These are phyloP conservation scores for Potorous gilbertii DNA, from an alignment of 2,797 vertebrate species.

Conservation along the genomic window DNA sequence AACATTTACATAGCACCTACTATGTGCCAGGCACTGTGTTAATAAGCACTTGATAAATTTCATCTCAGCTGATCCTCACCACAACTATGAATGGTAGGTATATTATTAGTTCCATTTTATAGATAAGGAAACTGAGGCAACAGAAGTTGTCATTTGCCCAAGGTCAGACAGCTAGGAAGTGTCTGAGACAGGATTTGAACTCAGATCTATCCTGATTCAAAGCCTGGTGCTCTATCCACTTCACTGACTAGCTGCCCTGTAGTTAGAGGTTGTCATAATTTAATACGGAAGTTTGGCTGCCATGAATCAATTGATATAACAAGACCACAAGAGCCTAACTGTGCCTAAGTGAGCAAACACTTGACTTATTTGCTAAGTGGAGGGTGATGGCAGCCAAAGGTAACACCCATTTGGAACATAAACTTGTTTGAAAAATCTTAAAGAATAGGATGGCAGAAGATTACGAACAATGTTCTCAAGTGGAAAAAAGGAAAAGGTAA, in stretches of 20 bases:
- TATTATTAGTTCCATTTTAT: neutral
- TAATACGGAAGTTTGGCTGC: neutral
- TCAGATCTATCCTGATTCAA: neutral
- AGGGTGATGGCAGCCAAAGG: neutral
- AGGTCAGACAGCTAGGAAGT: neutral
- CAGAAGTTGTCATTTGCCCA: neutral
- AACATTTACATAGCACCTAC: neutral
- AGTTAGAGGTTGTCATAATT: neutral
- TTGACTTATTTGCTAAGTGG: neutral
- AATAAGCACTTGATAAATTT: neutral
- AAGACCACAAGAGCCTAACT: neutral
- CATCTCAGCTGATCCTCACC: neutral
- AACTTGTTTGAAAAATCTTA: neutral
- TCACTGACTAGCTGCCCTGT: neutral
- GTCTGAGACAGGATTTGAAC: neutral
- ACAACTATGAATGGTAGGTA: neutral
- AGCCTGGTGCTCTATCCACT: neutral
- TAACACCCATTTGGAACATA: neutral
- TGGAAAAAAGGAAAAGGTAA: neutral
- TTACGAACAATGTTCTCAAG: neutral
- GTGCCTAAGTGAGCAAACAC: neutral
- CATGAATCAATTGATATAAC: neutral
- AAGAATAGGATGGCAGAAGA: neutral
- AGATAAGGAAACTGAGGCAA: neutral
- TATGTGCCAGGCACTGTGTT: neutral